A percentile compares a stretch with the other conserved stretches of the same genome.
phyloP scores from a whole-genome alignment of 2,113 vertebrate genomes.

The Hystrix brachyura region DNA sequence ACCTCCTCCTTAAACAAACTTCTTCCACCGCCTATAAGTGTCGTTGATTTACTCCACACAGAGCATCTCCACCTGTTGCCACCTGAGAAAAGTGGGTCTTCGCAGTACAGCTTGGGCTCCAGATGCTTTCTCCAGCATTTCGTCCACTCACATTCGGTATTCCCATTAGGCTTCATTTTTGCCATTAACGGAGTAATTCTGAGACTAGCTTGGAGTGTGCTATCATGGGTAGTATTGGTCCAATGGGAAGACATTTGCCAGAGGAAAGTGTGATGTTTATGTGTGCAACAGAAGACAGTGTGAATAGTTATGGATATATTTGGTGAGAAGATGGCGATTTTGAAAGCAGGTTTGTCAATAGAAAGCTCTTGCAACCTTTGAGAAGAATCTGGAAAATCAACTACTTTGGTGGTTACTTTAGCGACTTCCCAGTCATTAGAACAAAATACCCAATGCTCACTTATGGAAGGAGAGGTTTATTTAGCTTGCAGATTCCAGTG shows the following conservation, averaged over 20 bases:
- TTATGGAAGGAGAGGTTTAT: background rate
- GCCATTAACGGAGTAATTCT: background rate
- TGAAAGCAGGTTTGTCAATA: background rate
- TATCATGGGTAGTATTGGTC: no score
- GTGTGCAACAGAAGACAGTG: background rate
- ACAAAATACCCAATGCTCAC: background rate
- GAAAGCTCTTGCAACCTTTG: background rate
- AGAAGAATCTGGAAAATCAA: background rate
- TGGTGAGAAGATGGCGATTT: background rate
- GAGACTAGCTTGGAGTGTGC: background rate
- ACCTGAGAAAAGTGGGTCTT: background rate
- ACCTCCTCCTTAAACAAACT: background rate
- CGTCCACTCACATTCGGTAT: background rate
- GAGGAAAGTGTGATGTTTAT: background rate
- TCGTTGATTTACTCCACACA: background rate
- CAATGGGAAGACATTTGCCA: background rate
- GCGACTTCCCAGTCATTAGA: background rate
- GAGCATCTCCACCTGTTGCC: background rate
- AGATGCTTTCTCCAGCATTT: background rate
- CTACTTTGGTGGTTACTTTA: background rate
- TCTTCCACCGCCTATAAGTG: fast-evolving
- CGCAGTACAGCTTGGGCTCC: background rate
- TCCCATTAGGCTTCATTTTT: background rate
- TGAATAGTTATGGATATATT: background rate
- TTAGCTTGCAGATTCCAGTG: background rate